Percentiles rank a stretch among this genome's conserved stretches.
phyloP scores from a whole-genome alignment of 2,888 invertebrate species.

The Polymixis flavicincta region DNA sequence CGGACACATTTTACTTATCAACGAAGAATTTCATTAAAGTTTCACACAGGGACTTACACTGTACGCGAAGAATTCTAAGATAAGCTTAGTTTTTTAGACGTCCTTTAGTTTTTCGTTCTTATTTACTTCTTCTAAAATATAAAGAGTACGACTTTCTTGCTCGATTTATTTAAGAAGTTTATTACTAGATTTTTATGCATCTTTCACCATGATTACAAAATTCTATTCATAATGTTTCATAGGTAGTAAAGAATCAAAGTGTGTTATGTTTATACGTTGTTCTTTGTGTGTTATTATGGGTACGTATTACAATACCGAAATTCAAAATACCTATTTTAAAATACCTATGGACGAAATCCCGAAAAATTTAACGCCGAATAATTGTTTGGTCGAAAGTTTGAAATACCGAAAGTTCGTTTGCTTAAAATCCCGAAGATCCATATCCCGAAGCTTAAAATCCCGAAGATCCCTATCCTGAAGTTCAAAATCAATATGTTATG shows the following conservation, averaged over 20 bases:
- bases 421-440: too few relatives aligned
- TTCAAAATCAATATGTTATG: too few relatives aligned
- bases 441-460: too few relatives aligned
- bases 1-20: constrained; percentile 67
- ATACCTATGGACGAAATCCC: too few relatives aligned
- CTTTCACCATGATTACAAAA: not conserved
- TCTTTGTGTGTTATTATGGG: too few relatives aligned
- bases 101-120: constrained; percentile 58
- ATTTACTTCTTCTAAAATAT: constrained; percentile 57
- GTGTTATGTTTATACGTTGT: not conserved
- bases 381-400: too few relatives aligned
- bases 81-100: constrained; percentile 67
- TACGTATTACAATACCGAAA: too few relatives aligned
- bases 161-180: constrained; percentile 29
- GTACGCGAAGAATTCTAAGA: constrained; percentile 65
- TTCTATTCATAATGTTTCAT: not conserved
- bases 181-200: constrained; percentile 3
- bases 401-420: too few relatives aligned
- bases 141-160: constrained; percentile 23
- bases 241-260: not conserved
- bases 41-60: constrained; percentile 61
- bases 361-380: too few relatives aligned
- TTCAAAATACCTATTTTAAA: too few relatives aligned
- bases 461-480: too few relatives aligned
- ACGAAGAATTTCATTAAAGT: constrained; percentile 66